A percentile compares a stretch with the other conserved stretches of the same genome.
Evolutionary conservation across 1,140 invertebrate genomes (phyloP).

Genomic region (Portunus trituberculatus): DNA sequence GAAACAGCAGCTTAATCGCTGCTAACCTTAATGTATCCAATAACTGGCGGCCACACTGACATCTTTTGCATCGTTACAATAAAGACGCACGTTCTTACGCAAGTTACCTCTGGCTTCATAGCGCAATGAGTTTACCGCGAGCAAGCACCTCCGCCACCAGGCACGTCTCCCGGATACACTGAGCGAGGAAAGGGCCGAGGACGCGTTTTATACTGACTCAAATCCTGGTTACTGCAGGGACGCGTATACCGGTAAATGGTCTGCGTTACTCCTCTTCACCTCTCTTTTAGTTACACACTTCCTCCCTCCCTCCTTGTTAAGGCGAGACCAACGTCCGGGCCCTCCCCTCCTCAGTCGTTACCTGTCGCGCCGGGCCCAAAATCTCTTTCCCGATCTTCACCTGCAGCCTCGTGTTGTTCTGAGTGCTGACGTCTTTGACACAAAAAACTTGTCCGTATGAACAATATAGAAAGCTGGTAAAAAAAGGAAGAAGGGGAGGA

Average conservation of each 20-base stretch:
- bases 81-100: background rate
- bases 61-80: no score
- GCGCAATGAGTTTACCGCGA: background rate
- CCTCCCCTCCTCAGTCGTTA: background rate
- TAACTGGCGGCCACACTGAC: no score
- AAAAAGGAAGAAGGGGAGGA: background rate
- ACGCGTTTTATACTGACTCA: slow-evolving; percentile 3
- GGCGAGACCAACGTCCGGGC: background rate
- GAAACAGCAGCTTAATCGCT: no score
- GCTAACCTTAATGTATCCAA: no score
- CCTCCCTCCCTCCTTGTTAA: background rate
- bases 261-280: background rate
- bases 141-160: background rate
- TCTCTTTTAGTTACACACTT: background rate
- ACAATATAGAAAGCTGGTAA: background rate
- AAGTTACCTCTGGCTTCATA: background rate
- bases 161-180: slow-evolving; percentile 9
- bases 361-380: background rate
- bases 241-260: background rate
- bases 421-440: background rate
- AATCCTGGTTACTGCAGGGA: background rate
- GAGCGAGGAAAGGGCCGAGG: background rate
- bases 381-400: background rate
- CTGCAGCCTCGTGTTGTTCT: background rate
- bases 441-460: background rate